Base-by-base conservation (phyloP, 2,113 vertebrate species). In the Felis chaus region DNA sequence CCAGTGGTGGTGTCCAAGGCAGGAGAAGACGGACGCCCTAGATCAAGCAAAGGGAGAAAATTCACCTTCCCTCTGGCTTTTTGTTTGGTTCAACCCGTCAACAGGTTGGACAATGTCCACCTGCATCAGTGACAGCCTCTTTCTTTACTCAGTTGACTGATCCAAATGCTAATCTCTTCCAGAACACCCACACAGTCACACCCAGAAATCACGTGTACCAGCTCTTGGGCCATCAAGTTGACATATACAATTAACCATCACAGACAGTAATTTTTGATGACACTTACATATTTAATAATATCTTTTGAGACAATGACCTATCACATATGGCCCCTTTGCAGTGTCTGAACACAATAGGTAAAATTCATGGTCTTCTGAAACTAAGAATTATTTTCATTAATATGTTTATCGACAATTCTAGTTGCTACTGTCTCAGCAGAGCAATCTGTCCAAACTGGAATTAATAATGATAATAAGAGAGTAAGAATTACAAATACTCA, bases 281-380 rank as follows among this genome's bases (percentile, higher is more conserved):
- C 50, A 95, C 83, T 84, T 19, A 66, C 10, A 76, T 61, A 69
- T n/a, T 94, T 74, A 88, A 78, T 12, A 45, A 82, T 53, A 45
- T 66, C 91, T 93, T 88, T 89, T 61, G 69, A 84, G n/a, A 94
- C 71, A 80, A 83, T 87, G 29, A 69, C 83, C 71, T 90, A 71
- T 63, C n/a, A 29, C 14, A 71, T 14, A 18, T 23, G 82, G 71
- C 23, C 11, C 63, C 33, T 50, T 10, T 66, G 57, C 29, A 50
- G 48, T 29, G 25, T 93, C 83, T 41, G 36, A 74, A 79, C 16
- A 25, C 33, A 33, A 19, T 21, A 13, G 27, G 31, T 18, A 53
- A 92, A 94, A 84, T 57, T 69, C 21, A 23, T 7, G 61, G 15
- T 71, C 48, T 79, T 69, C 57, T 27, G 19, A 92, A 78, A 31